Conservation (phyloP, 2,888 invertebrate genomes). For the Thera obeliscata region DNA sequence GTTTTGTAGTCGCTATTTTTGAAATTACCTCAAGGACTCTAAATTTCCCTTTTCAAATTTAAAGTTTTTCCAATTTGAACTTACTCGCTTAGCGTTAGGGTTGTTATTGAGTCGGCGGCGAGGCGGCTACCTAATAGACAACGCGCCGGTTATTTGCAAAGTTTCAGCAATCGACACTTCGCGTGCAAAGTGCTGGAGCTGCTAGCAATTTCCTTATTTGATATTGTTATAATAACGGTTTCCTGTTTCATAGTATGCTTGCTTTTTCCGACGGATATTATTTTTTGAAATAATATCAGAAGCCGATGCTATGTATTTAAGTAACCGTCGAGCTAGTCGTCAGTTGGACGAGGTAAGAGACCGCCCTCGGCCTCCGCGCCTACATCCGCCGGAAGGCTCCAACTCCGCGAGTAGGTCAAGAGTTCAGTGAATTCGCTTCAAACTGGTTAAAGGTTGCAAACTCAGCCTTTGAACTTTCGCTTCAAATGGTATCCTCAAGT, state of each 20-base stretch:
- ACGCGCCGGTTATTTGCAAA: conserved; percentile 61
- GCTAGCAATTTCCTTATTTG: not conserved
- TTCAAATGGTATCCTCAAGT: conserved; percentile 10
- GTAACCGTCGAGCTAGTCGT: not conserved
- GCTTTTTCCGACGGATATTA: no score
- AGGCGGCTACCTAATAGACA: conserved; percentile 55
- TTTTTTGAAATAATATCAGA: not conserved
- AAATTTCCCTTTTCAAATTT: conserved; percentile 44
- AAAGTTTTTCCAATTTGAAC: conserved; percentile 42
- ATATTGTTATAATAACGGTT: not conserved
- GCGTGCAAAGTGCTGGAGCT: conserved; percentile 6
- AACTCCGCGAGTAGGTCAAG: conserved; percentile 29
- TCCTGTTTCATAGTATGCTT: no score
- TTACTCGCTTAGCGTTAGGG: conserved; percentile 35
- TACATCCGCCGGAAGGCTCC: not conserved
- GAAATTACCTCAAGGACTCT: conserved; percentile 47
- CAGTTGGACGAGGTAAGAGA: not conserved
- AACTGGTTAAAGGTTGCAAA: conserved; percentile 32
- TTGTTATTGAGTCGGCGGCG: conserved; percentile 26
- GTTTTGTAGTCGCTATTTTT: conserved; percentile 47
- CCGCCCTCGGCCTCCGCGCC: not conserved
- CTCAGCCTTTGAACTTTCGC: conserved; percentile 26
- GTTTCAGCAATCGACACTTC: conserved; percentile 49
- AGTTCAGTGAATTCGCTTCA: conserved; percentile 29
- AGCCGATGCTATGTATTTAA: not conserved